These are phyloP conservation scores for Rhadinocentrus ornatus DNA, from an alignment of 2,797 vertebrate species.

Conservation along the genomic window DNA sequence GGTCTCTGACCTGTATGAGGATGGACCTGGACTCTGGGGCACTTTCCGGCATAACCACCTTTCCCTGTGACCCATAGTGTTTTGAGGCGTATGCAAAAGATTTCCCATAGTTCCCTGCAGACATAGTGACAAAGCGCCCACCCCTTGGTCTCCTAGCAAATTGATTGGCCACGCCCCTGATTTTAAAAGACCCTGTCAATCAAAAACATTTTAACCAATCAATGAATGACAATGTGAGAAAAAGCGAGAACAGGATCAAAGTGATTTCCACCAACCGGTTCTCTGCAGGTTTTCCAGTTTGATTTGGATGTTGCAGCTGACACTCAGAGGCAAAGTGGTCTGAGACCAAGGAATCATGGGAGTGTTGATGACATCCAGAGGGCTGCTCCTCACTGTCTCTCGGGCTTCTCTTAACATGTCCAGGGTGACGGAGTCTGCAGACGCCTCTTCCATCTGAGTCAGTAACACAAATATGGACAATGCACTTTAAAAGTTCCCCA, in stretches of 20 bases:
- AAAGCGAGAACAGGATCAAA: not conserved
- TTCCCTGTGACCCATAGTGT: slow-evolving; percentile 80
- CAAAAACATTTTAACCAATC: not conserved
- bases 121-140: slow-evolving; percentile 83
- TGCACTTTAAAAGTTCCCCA: no score
- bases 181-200: slow-evolving; percentile 84
- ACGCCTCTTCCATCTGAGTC: slow-evolving; percentile 70
- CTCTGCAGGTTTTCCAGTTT: slow-evolving; percentile 87
- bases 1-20: slow-evolving; percentile 79
- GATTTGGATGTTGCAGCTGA: slow-evolving; percentile 71
- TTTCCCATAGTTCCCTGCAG: slow-evolving; percentile 87
- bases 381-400: slow-evolving; percentile 77
- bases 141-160: slow-evolving; percentile 72
- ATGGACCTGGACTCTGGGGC: slow-evolving; percentile 80
- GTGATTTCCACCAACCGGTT: slow-evolving; percentile 68
- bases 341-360: slow-evolving; percentile 79
- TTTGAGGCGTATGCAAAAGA: slow-evolving; percentile 83
- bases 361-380: slow-evolving; percentile 82
- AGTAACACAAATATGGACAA: not conserved
- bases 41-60: slow-evolving; percentile 85
- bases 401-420: slow-evolving; percentile 76
- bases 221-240: not conserved
- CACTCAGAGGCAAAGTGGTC: slow-evolving; percentile 72
- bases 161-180: slow-evolving; percentile 85
- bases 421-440: slow-evolving; percentile 70